Evolutionary conservation across 2,888 invertebrate species (phyloP).

Genomic region (Lamellibrachia columna): DNA sequence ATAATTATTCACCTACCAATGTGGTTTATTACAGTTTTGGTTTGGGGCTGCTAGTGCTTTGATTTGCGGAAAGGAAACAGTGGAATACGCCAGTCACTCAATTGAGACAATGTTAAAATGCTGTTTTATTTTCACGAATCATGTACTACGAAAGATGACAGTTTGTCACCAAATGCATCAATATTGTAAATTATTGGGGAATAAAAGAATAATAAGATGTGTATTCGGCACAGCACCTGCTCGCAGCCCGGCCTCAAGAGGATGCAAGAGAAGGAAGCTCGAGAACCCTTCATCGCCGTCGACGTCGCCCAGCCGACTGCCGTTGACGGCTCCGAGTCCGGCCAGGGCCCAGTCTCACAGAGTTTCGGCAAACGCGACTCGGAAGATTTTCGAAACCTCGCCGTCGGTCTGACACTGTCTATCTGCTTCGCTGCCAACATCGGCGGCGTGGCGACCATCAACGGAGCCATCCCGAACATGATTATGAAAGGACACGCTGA

Average conservation of each 20-base stretch:
- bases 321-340: neutral
- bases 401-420: constrained; percentile 54
- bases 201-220: neutral
- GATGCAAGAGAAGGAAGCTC: neutral
- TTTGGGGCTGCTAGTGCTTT: too few relatives aligned
- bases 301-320: neutral
- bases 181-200: too few relatives aligned
- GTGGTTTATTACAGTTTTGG: too few relatives aligned
- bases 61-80: too few relatives aligned
- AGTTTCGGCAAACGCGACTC: neutral
- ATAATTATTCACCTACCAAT: too few relatives aligned
- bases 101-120: too few relatives aligned
- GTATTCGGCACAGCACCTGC: neutral
- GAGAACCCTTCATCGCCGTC: neutral
- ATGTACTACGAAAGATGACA: too few relatives aligned
- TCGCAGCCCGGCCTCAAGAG: neutral
- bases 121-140: too few relatives aligned
- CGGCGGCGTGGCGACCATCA: constrained; percentile 64
- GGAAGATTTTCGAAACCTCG: constrained; percentile 33
- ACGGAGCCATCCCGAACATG: constrained; percentile 64
- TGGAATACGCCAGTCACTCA: too few relatives aligned
- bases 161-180: too few relatives aligned
- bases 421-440: constrained; percentile 64
- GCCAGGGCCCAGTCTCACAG: neutral
- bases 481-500: constrained; percentile 60